A percentile compares a stretch with the other conserved stretches of the same genome.
Conservation (phyloP, 2,113 vertebrate species). For the Astur gentilis region DNA sequence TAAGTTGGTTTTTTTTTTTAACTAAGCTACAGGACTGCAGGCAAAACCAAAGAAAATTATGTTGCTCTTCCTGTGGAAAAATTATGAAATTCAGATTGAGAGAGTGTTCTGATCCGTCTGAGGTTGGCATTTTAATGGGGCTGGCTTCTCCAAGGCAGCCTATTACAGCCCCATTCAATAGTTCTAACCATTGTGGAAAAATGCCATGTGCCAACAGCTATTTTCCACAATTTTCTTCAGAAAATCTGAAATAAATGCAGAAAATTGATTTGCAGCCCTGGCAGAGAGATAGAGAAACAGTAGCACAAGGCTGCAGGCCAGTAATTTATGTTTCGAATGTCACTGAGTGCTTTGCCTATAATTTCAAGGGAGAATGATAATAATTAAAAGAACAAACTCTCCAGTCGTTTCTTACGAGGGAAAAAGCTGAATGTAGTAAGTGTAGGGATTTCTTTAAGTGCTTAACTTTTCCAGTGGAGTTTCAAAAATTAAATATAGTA, state of each 20-base stretch:
- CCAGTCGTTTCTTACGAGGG: conserved; percentile 63
- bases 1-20: neutral
- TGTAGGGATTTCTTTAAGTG: conserved; percentile 55
- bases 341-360: conserved; percentile 72
- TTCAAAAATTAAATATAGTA: conserved; percentile 61
- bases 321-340: conserved; percentile 81
- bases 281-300: conserved; percentile 73
- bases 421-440: conserved; percentile 68
- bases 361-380: conserved; percentile 79
- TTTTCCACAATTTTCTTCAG: conserved; percentile 80
- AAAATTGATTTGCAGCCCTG: conserved; percentile 79
- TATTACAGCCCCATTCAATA: conserved; percentile 74
- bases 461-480: conserved; percentile 73
- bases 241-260: conserved; percentile 78
- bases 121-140: conserved; percentile 72
- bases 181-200: conserved; percentile 79
- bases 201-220: conserved; percentile 78
- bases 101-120: conserved; percentile 64
- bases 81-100: conserved; percentile 66
- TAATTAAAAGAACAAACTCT: conserved; percentile 80
- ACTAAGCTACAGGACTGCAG: neutral
- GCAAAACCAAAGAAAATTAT: conserved; percentile 41
- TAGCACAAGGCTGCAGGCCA: conserved; percentile 79
- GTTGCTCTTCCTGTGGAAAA: conserved; percentile 74
- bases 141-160: conserved; percentile 64